Base-by-base conservation (phyloP, 2,113 vertebrate species). In the Pholis gunnellus region DNA sequence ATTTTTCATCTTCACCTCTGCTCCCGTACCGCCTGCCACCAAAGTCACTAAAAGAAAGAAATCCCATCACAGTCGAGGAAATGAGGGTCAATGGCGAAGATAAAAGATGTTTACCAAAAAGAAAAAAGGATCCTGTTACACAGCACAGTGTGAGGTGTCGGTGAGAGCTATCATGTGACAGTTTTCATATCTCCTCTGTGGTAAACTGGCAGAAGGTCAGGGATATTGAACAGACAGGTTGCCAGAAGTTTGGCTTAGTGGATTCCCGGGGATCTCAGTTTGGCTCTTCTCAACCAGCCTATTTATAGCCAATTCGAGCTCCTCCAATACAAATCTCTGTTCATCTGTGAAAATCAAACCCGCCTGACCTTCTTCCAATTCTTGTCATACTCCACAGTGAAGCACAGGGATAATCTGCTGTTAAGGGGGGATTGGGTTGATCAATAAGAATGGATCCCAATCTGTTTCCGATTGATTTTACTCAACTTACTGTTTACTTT, bases 161-260 rank as follows among this genome's bases (percentile, higher is more conserved):
- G 46, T 56, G 70, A 81, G 75, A 42, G 72, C 79, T 13, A 73
- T 83, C 81, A 25, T 83, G 82, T 79, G 77, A 66, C 78, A 40
- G 63, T 69, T 83, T 84, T 82, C 75, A 78, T 57, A 66, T 80
- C 74, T 71, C 76, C 83, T 86, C 68, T 13, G 87, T 57, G 79
- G 71, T 72, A 75, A 87, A 84, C 78, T 83, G 83, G 83, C 88
- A 86, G 76, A 87, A 90, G 89, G 90, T 91, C 69, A 75, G 88
- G 64, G 74, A 88, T 84, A 80, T 77, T 69, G 61, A 79, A 74
- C 81, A 86, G 79, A 89, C 78, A 81, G 75, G 84, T 79, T 77
- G 80, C 85, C 89, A 90, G 87, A 85, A 73, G 80, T 81, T 86
- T 84, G 84, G 82, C 86, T 89, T 81, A 84, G 86, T 75, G 75